These are phyloP conservation scores for Cladopsammia gracilis DNA, from an alignment of 64 coral and sea anemone species.

Conservation along the genomic window DNA sequence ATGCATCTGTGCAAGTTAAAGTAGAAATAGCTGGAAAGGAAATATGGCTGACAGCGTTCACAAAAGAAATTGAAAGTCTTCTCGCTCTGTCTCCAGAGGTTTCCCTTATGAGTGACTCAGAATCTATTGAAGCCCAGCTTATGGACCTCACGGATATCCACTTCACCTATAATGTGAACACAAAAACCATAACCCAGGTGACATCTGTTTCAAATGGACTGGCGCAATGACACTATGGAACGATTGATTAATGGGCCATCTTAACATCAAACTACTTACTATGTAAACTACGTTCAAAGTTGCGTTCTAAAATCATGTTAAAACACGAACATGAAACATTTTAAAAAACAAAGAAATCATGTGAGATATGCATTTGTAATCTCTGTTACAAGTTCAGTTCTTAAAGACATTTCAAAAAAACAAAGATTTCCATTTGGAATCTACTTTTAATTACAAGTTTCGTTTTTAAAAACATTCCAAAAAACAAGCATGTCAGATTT, in stretches of 20 bases:
- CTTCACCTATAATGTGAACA: slow-evolving; percentile 67
- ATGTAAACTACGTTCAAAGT: slow-evolving; percentile 16
- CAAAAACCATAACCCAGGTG: slow-evolving; percentile 55
- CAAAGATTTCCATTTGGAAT: neutral
- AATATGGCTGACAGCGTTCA: slow-evolving; percentile 58
- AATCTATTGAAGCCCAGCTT: slow-evolving; percentile 54
- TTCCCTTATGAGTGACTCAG: slow-evolving; percentile 60
- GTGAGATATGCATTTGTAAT: slow-evolving; percentile 2
- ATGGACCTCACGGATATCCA: slow-evolving; percentile 65
- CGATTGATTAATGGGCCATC: slow-evolving; percentile 16
- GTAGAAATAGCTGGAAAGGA: slow-evolving; percentile 56
- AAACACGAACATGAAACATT: slow-evolving; percentile 16
- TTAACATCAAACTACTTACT: slow-evolving; percentile 29
- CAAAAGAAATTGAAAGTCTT: slow-evolving; percentile 36
- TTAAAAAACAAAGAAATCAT: slow-evolving; percentile 11
- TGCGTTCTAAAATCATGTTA: slow-evolving; percentile 34
- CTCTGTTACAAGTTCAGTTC: slow-evolving; percentile 39
- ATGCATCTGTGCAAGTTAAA: slow-evolving; percentile 60
- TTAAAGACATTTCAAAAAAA: slow-evolving; percentile 25
- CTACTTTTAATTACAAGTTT: slow-evolving; percentile 24
- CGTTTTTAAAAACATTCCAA: neutral
- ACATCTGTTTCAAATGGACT: slow-evolving; percentile 62
- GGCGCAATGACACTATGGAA: slow-evolving; percentile 21
- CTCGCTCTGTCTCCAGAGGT: slow-evolving; percentile 49
- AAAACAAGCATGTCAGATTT: neutral